Conservation (phyloP, 2,888 invertebrate species). For the Microplitis manilae region DNA sequence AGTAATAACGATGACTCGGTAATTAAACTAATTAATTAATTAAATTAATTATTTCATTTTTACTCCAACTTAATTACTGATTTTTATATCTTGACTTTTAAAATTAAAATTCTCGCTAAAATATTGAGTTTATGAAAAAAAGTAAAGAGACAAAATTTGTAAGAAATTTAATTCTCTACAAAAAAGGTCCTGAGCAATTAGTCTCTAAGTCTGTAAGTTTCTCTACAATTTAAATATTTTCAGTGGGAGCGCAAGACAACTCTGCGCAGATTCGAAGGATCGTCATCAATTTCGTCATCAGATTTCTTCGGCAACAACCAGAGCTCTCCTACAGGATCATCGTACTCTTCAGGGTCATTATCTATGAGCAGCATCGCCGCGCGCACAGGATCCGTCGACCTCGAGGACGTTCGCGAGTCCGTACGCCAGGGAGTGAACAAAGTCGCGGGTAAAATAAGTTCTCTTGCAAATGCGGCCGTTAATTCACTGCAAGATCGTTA, state of each 20-base stretch:
- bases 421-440: conserved; percentile 97
- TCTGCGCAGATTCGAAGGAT: conserved; percentile 90
- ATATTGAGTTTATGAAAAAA: no score
- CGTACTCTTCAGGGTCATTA: conserved; percentile 49
- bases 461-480: conserved; percentile 94
- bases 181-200: no score
- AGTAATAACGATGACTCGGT: conserved; percentile 75
- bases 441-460: conserved; percentile 97
- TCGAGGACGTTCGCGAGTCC: conserved; percentile 97
- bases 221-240: neutral
- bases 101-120: neutral
- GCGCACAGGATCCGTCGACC: conserved; percentile 75
- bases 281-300: conserved; percentile 94
- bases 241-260: conserved; percentile 75
- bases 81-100: neutral
- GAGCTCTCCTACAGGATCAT: conserved; percentile 59
- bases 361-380: conserved; percentile 62
- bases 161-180: no score
- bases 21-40: conserved; percentile 50
- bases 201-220: neutral
- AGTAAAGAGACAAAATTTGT: no score
- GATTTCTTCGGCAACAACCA: conserved; percentile 88
- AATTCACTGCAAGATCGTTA: conserved; percentile 86
- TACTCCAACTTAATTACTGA: neutral
- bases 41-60: neutral